Evolutionary conservation across 2,113 vertebrate species (phyloP), one percentile per base, ranked within the genome.

Genomic region (Festucalex cinctus): DNA sequence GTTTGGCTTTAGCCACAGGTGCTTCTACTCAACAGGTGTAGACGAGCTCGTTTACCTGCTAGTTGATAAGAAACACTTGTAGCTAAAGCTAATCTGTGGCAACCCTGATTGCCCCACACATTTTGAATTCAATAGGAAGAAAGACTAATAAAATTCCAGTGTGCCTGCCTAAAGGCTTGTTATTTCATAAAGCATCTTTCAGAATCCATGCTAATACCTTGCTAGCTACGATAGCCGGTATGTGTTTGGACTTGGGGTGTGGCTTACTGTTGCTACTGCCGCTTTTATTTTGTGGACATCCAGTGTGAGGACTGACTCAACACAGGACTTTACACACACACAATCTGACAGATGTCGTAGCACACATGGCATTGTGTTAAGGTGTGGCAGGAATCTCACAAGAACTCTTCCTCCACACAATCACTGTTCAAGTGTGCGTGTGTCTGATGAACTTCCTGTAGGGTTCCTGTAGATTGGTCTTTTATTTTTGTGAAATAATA

Each of bases 291-390:
- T 37, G 60, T 64, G 64, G 66, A 59, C 59, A 77, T 79, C 53
- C 24, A 1, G 1, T 41, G 61, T 59, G 60, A 79, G 36, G 6
- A 8, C 59, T 61, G 53, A 70, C 69, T 81, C 80, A 83, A 66
- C 39, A 12, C 65, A 77, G 76, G 79, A 86, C 83, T 88, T 86
- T 79, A 82, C n/a, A 59, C 60, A 69, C 66, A 60, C 41, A 32
- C 66, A 35, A 69, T 20, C 35, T 39, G 26, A 53, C 70, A 63
- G 49, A 66, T 68, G 63, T 41, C 41, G 20, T 53, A 41, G 51
- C 16, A 68, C 73, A 68, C 68, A 65, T 57, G 63, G 59, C 39
- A 14, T 66, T 63, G 51, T 46, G 57, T 48, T 72, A 70, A 66
- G 72, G 76, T 7, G 66, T 73, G 80, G 14, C 54, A 57, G 32